Conservation (phyloP, 2,797 vertebrate genomes). For the Momotus momota region DNA sequence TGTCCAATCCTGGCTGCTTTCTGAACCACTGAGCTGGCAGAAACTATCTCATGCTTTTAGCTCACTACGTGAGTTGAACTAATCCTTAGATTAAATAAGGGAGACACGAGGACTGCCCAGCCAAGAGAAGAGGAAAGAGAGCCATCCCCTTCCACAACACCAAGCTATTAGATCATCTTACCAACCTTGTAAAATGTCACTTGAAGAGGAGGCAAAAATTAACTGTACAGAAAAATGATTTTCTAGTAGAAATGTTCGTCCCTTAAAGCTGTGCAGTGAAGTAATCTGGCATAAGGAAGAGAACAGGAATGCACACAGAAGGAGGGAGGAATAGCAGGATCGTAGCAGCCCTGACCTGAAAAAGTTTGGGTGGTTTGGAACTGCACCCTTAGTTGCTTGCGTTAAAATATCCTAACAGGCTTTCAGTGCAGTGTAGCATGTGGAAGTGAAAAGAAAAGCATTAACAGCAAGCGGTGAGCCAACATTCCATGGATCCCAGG, state of each 20-base stretch:
- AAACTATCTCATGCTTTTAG: background rate
- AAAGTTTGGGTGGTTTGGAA: background rate
- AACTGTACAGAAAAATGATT: background rate
- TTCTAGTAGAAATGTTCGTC: background rate
- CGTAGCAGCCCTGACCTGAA: background rate
- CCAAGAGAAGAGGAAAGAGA: background rate
- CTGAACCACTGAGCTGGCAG: background rate
- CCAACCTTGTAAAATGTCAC: background rate
- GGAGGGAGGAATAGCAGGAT: background rate
- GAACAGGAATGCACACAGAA: background rate
- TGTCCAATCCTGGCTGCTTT: background rate
- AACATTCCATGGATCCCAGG: background rate
- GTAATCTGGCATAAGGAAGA: background rate
- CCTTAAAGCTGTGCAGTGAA: background rate
- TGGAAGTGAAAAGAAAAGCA: constrained; percentile 23
- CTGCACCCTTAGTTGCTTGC: background rate
- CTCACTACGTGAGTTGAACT: background rate
- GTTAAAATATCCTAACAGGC: background rate
- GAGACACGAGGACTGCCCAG: background rate
- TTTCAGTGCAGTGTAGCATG: background rate
- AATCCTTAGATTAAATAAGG: background rate
- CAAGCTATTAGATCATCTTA: background rate
- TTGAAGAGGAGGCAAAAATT: background rate
- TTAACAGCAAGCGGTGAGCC: background rate
- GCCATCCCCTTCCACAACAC: background rate